Percentiles rank a stretch among this genome's conserved stretches.
Evolutionary conservation across 2,888 invertebrate species (phyloP).

Genomic region (Galeruca laticollis): DNA sequence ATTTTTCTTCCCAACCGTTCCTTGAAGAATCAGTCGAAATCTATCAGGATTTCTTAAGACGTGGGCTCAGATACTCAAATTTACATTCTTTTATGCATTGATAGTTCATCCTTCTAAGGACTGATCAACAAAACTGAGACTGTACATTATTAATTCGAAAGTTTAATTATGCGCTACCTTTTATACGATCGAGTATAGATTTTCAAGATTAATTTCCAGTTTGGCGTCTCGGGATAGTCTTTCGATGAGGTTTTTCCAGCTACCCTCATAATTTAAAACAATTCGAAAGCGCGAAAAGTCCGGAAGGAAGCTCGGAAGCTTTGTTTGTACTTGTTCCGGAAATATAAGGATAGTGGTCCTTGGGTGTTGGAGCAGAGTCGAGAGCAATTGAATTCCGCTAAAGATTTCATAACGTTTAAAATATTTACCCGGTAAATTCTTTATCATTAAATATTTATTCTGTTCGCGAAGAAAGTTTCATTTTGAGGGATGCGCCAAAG

Average conservation of each 20-base stretch:
- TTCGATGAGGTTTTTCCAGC: constrained; percentile 21
- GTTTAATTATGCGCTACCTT: not conserved
- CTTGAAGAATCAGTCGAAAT: too few species aligned
- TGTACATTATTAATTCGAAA: too few species aligned
- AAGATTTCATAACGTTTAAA: constrained; percentile 18
- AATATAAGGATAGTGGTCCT: constrained; percentile 23
- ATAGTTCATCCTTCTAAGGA: too few species aligned
- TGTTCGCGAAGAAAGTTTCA: not conserved
- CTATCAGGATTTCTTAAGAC: too few species aligned
- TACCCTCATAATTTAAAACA: constrained; percentile 32
- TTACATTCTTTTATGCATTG: too few species aligned
- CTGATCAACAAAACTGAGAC: too few species aligned
- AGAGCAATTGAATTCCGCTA: constrained; percentile 19
- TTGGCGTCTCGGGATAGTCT: constrained; percentile 33
- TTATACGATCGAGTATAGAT: not conserved
- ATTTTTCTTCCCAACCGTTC: too few species aligned
- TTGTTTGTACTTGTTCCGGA: constrained; percentile 21
- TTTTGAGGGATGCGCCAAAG: not conserved
- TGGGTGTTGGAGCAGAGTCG: constrained; percentile 15
- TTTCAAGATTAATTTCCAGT: not conserved
- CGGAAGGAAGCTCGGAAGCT: constrained; percentile 18
- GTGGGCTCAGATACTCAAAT: too few species aligned
- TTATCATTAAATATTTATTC: constrained; percentile 17
- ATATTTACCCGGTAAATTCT: constrained; percentile 16
- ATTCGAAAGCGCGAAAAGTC: constrained; percentile 12